Percentiles rank a stretch among this genome's conserved stretches.
Evolutionary conservation across 2,113 vertebrate species (phyloP).

Genomic region (Ictalurus furcatus): DNA sequence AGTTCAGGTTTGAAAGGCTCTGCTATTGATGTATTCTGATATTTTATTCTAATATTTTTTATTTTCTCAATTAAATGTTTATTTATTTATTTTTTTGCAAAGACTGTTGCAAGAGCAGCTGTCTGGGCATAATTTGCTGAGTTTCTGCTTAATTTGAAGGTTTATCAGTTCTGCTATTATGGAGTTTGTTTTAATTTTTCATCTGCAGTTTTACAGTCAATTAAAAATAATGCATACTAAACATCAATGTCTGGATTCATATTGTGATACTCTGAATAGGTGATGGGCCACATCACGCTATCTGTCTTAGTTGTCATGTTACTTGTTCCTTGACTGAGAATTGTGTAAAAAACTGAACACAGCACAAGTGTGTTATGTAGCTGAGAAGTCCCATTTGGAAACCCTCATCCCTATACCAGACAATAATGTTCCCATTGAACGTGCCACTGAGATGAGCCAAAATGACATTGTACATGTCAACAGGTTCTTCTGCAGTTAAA

Average conservation of each 20-base stretch:
- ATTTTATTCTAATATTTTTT: no score
- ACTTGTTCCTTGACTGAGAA: no score
- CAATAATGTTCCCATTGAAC: neutral
- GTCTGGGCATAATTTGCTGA: neutral
- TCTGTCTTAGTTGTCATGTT: no score
- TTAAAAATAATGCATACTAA: no score
- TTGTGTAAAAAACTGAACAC: no score
- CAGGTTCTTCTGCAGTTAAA: conserved; percentile 38
- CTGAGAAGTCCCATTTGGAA: no score
- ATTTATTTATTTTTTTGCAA: neutral
- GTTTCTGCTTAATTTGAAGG: neutral
- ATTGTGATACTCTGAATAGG: no score
- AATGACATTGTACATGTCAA: conserved; percentile 44
- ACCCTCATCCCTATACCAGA: conserved; percentile 32
- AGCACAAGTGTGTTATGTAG: no score
- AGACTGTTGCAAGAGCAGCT: neutral
- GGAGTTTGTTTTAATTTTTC: neutral
- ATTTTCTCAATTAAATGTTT: neutral
- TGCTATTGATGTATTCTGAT: neutral
- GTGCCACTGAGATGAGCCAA: conserved; percentile 3
- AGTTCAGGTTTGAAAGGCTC: neutral
- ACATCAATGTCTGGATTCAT: no score
- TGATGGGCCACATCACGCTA: no score
- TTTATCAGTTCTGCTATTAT: neutral
- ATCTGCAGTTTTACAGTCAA: neutral